Conservation (phyloP, 2,888 invertebrate genomes). For the Scelioninae gen. 2 region DNA sequence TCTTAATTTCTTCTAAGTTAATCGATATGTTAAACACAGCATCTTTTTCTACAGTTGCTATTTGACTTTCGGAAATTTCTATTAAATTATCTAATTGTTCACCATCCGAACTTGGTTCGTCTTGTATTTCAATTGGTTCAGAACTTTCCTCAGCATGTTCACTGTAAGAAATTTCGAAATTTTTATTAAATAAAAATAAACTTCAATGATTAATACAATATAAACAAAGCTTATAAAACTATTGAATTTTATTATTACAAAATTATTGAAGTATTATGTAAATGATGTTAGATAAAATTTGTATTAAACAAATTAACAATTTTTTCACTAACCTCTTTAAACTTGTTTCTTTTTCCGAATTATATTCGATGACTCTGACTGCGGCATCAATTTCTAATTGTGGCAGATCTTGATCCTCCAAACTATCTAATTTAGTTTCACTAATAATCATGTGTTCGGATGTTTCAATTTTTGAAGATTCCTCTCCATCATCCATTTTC, state of each 20-base stretch:
- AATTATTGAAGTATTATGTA: too few species aligned
- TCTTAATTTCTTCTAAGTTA: neutral
- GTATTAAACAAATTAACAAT: too few species aligned
- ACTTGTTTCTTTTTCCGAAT: conserved; percentile 11
- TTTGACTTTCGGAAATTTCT: conserved; percentile 65
- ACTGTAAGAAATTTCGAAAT: conserved; percentile 5
- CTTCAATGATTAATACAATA: too few species aligned
- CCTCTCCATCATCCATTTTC: conserved; percentile 51
- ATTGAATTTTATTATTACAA: neutral
- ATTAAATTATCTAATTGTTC: conserved; percentile 69
- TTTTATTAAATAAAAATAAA: neutral
- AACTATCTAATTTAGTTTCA: conserved; percentile 56
- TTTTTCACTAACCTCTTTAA: conserved; percentile 13
- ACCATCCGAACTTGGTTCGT: conserved; percentile 66
- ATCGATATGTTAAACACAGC: neutral
- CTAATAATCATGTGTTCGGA: conserved; percentile 32
- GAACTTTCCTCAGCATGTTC: conserved; percentile 33
- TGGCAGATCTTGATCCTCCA: conserved; percentile 59
- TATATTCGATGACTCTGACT: conserved; percentile 61
- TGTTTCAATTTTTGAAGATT: conserved; percentile 19
- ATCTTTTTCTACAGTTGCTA: conserved; percentile 63
- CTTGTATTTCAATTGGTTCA: conserved; percentile 59
- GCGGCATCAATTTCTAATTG: conserved; percentile 63
- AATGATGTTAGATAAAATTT: too few species aligned
- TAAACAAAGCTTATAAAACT: too few species aligned